These are phyloP conservation scores for Rhabditophanes sp. DNA, from an alignment of 2,888 invertebrate species.

Conservation along the genomic window DNA sequence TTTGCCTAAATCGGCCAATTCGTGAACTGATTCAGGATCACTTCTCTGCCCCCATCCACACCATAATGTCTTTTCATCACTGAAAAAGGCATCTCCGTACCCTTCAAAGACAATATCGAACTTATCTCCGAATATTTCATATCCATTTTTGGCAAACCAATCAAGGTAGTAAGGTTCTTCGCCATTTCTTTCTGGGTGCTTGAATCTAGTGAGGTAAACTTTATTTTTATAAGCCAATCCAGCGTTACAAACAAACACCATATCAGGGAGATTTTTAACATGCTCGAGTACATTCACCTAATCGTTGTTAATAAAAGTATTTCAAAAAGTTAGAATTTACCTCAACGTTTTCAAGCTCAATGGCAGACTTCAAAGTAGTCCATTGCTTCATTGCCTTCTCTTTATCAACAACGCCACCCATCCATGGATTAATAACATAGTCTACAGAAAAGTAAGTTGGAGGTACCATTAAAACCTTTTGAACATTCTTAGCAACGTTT, in stretches of 20 bases:
- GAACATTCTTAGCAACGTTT: too few species aligned
- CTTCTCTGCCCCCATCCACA: conserved; percentile 41
- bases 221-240: conserved; percentile 33
- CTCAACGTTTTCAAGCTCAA: conserved; percentile 37
- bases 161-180: conserved; percentile 37
- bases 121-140: conserved; percentile 28
- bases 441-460: conserved; percentile 40
- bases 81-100: conserved; percentile 44
- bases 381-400: conserved; percentile 32
- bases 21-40: too few species aligned
- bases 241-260: conserved; percentile 43
- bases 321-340: too few species aligned
- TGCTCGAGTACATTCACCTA: conserved; percentile 38
- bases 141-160: conserved; percentile 37
- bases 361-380: conserved; percentile 27
- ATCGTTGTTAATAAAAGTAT: too few species aligned
- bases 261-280: conserved; percentile 35
- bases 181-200: conserved; percentile 37
- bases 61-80: conserved; percentile 30
- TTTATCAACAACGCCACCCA: conserved; percentile 40
- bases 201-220: conserved; percentile 40
- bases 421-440: conserved; percentile 43
- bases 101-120: too few species aligned
- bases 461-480: conserved; percentile 39
- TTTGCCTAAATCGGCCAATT: too few species aligned